Evolutionary conservation across 2,797 vertebrate species (phyloP), one percentile per base, ranked within the genome.

Genomic region (Acipenser transmontanus): DNA sequence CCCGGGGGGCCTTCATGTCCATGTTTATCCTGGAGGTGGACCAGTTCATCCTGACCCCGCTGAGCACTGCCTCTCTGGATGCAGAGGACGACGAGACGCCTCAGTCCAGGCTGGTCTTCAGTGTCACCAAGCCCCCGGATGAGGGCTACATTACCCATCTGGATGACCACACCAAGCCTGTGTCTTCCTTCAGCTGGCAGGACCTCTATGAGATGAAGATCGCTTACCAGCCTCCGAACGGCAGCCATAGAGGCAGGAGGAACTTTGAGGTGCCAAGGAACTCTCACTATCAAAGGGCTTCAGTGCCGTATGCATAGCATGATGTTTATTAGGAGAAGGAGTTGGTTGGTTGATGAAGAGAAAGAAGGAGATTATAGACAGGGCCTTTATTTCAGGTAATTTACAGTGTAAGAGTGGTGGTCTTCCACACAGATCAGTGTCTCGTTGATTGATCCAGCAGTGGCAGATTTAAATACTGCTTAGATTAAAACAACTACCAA

Each of bases 201-300:
- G 91, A 88, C 78, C 84, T 92, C 10, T 77, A 85, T 7, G 80
- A 89, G 48, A 88, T 90, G 87, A 89, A 87, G 76, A 76, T 87
- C 48, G 88, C 87, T 59, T 95, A 90, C 80, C 92, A 94, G 85
- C 89, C 90, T 4, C 87, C 86, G 0, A 84, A 89, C 49, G 73
- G 73, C 76, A 89, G 89, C 80, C 77, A 78, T 50, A 63, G 71
- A 6, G 76, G 69, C 5, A 89, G 91, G 70, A 87, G 85, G 66
- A 91, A 86, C 83, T 86, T 78, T 61, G 87, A 94, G 89, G 93
- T 91, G 72, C 54, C 3, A 7, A 14, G 47, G 47, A 12, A 20
- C 50, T 11, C 34, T 34, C 34, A 34, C 4, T 34, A 34, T 34
- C 3, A 34, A 34, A 34, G 34, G 34, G 34, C 34, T 34, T 34